Evolutionary conservation across 2,797 vertebrate genomes (phyloP).

Genomic region (Fundulus diaphanus): DNA sequence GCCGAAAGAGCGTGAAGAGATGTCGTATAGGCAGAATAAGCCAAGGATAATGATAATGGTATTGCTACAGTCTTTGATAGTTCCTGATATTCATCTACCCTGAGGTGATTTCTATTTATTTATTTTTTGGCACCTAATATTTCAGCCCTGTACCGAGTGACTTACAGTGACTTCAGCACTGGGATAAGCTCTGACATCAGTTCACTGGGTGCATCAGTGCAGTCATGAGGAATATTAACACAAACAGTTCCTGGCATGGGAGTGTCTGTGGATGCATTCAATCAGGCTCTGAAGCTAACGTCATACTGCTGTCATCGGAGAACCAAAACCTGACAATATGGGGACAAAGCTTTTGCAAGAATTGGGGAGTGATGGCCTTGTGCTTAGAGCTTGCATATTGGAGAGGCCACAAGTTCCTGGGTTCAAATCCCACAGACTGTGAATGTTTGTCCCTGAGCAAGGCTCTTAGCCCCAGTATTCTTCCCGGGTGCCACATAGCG

Average conservation of each 20-base stretch:
- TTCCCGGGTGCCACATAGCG: too few relatives aligned
- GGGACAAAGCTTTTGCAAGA: background rate
- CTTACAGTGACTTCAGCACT: background rate
- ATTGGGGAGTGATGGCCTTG: background rate
- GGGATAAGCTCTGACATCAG: conserved; percentile 15
- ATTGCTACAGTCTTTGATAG: conserved; percentile 1
- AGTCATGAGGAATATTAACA: conserved; percentile 34
- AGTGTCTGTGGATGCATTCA: conserved; percentile 13
- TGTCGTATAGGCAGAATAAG: background rate
- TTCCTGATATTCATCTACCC: conserved; percentile 7
- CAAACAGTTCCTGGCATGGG: conserved; percentile 14
- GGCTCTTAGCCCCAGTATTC: too few relatives aligned
- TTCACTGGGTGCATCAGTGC: conserved; percentile 24
- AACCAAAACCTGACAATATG: background rate
- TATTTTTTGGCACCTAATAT: conserved; percentile 4
- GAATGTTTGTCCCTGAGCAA: too few relatives aligned
- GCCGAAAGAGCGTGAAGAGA: background rate
- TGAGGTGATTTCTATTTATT: background rate
- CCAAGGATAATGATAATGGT: background rate
- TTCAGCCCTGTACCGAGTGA: background rate
- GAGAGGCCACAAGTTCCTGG: too few relatives aligned
- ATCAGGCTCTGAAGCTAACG: conserved; percentile 10
- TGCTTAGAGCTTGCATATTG: too few relatives aligned
- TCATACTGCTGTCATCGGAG: conserved; percentile 25
- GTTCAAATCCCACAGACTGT: too few relatives aligned